These are phyloP conservation scores for Euzetes globulus DNA, from an alignment of 2,888 invertebrate species.

Conservation along the genomic window DNA sequence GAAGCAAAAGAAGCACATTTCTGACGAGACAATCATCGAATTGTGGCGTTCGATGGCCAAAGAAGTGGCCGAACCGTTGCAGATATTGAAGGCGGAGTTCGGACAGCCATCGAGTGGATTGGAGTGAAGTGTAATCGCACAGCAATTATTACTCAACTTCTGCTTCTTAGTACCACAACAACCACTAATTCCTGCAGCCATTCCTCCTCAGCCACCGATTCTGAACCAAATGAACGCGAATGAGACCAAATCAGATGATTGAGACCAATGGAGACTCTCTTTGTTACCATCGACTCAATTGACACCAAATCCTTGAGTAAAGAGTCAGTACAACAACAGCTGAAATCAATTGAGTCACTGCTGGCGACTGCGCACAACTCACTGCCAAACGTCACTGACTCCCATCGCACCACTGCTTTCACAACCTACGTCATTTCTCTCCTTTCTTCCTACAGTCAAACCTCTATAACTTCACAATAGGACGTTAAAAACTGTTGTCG, in stretches of 20 bases:
- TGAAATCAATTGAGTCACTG: too few species aligned
- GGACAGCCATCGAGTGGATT: constrained; percentile 48
- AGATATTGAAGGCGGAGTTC: constrained; percentile 23
- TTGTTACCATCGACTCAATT: constrained; percentile 13
- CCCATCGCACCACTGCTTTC: too few species aligned
- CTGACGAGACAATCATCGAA: constrained; percentile 60
- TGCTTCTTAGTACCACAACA: constrained; percentile 88
- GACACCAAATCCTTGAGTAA: background rate
- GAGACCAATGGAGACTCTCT: constrained; percentile 16
- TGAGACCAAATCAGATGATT: constrained; percentile 14
- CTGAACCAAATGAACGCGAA: background rate
- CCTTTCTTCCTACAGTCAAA: too few species aligned
- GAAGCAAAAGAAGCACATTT: constrained; percentile 99
- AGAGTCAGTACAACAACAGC: too few species aligned
- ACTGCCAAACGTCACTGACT: too few species aligned
- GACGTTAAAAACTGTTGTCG: too few species aligned
- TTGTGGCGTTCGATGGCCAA: background rate
- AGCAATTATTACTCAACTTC: constrained; percentile 64
- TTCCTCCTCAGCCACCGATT: constrained; percentile 56
- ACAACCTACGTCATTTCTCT: too few species aligned
- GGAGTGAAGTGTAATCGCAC: constrained; percentile 49
- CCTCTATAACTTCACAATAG: too few species aligned
- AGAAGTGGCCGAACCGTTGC: background rate
- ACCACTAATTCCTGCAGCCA: constrained; percentile 53
- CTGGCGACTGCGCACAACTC: too few species aligned